Base-by-base conservation (phyloP, 2,888 invertebrate species). In the Drosophila phalerata region DNA sequence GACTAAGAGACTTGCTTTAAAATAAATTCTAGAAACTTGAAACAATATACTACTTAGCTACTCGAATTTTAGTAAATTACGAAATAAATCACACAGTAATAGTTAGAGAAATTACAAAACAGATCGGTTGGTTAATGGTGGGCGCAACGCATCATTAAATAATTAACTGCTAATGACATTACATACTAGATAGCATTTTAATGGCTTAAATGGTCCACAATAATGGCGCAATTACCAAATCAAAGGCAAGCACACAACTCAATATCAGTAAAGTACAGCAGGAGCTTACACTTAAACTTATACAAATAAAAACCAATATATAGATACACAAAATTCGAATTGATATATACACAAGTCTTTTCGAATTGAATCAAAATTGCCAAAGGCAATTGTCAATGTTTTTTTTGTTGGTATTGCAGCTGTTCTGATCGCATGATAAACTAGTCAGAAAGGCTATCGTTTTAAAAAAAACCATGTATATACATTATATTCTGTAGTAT, bases 201-300 rank as follows among this genome's bases (percentile, higher is more conserved):
- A 74, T 19, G 11, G 51, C 69, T 48, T 38, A 68, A 78, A 61
- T 74, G 64, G 64, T 15, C 53, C 62, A 42, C 57, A 61, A 73
- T 78, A 78, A 77, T 66, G 47, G 56, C 66, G 8, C 67, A 77
- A 74, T 77, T 73, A 53, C 40, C 67, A 32, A 62, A 66, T 77
- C 40, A 67, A 57, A 72, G 38, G 40, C 30, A 34, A 77, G 34
- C 61, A 66, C 61, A 49, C 43, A 48, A 49, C 45, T 5, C 28
- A 28, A 28, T 6, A 6, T 0, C 56, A 34, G 6, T 48, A 30
- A 43, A n/a, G 37, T 40, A 45, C 38, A 51, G 4, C 32, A 34
- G 32, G 13, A 11, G 22, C 11, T 40, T 32, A 17, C 1, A 17
- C 17, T 2, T 60, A 43, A 34, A 34, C 0, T 5, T 13, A 34